Evolutionary conservation across 2,113 vertebrate genomes (phyloP), one percentile per base, ranked within the genome.

Genomic region (Scytalopus superciliaris): DNA sequence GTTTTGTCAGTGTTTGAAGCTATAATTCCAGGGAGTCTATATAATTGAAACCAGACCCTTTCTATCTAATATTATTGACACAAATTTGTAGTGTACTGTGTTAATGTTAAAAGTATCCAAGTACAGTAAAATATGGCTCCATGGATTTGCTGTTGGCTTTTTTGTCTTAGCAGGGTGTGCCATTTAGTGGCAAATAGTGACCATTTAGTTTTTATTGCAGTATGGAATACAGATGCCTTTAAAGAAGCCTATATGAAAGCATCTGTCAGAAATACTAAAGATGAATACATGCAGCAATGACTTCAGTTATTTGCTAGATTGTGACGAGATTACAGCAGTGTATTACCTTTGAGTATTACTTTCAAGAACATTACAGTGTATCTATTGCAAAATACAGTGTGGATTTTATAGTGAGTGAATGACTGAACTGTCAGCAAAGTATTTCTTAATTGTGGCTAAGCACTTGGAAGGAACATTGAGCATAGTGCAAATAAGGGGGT

Each of bases 381-480:
- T 79, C 74, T 91, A 17, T 72, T 74, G n/a, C 82, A 95, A 85
- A 91, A 93, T 90, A 76, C 64, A 55, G 19, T 35, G 52, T 84
- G 84, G 68, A 67, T 94, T 96, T 97, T 84, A 63, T 84, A 50
- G 74, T 82, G 57, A 85, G 75, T 83, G 89, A 94, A 76, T 88
- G 90, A 96, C 96, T 96, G 95, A 96, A 53, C 70, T 97, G 94
- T 94, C 97, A 93, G 67, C 74, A n/a, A 64, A 94, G 45, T 76
- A 91, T 88, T 95, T 96, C 97, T 96, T 98, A 97, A 94, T 90
- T 94, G 81, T 90, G 67, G 64, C 35, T 82, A 33, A 69, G 86
- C 79, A 93, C 70, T 95, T 87, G 68, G 86, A 92, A 97, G 80
- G 53, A 94, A 59, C 60, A 17, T 37, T 49, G 69, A 90, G 57